Base-by-base conservation (phyloP, 2,797 vertebrate species). In the Gorsachius magnificus region DNA sequence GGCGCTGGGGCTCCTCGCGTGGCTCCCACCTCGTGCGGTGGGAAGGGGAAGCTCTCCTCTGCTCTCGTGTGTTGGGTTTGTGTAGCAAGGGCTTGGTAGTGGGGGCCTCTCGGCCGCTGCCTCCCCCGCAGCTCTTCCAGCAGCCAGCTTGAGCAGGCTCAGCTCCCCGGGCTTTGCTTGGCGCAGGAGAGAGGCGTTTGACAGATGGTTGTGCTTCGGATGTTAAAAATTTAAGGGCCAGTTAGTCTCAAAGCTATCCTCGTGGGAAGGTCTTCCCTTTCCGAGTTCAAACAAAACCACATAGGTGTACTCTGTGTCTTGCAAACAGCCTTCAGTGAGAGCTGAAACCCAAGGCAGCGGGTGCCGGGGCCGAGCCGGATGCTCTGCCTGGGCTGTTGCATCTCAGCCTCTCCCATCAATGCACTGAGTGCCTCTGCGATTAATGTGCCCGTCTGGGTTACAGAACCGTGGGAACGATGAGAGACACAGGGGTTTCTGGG, bases 131-230 rank as follows among this genome's bases (percentile, higher is more conserved):
- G 85, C 83, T 54, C 4, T 38, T 13, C 64, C 15, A 48, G 64
- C 43, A 90, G 79, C 60, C 38, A 38, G 69, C 22, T 48, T 14
- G 31, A 76, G 38, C 8, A 54, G 50, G 69, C 68, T 75, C 66
- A 0, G 0, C 43, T 61, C 26, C 0, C 7, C 11, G 38, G 36
- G 51, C 65, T 60, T 12, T 1, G 56, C 50, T 60, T 6, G 17
- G 38, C 33, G 71, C 60, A 20, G 13, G 51, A 10, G 28, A 50
- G 11, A 68, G 46, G 31, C 13, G 20, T 8, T 9, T 53, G 63
- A 16, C 45, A 21, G 83, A 29, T 25, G 45, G n/a, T 96, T 28
- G 1, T 16, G 56, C 61, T 77, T 71, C 82, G 74, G 76, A 6
- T 25, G 38, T 56, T 45, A 74, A 70, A 64, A 31, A n/a, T n/a